Evolutionary conservation across 2,888 invertebrate genomes (phyloP), one percentile per base, ranked within the genome.

Genomic region (Tridacna crocea): DNA sequence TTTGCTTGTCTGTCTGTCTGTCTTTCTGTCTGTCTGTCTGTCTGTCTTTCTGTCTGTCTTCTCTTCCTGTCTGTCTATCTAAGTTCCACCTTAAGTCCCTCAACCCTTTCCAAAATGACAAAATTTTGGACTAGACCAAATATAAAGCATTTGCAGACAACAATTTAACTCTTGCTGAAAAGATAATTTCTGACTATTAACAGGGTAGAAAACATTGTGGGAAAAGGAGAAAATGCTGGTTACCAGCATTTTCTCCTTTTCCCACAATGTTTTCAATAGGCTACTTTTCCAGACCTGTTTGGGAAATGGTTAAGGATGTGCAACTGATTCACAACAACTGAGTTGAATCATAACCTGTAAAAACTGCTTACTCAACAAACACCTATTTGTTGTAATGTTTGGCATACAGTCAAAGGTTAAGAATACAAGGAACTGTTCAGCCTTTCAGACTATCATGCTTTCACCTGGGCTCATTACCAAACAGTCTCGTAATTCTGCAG

Each of bases 301-400:
- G n/a, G 51, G 51, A 51, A 51, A 51, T 11, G 51, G 51, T 51
- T 51, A 51, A 51, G 15, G 15, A 51, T 11, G 15, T 19, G 11
- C 10, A 55, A 19, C 55, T 55, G 55, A 55, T 55, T 55, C 55
- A 55, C 17, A 66, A n/a, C 66, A 66, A 46, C 12, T 3, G n/a
- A n/a, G 46, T 66, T 46, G n/a, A 36, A 36, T 66, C 66, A 66
- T n/a, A n/a, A 17, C 66, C 51, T 24, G 26, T 17, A 22, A 70
- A 70, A 70, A 51, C 17, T 70, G 70, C 70, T 70, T 70, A 70
- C n/a, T 70, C 70, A 70, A 51, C 70, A 70, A 17, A 70, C 48
- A 24, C 24, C 17, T 24, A 70, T 51, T 47, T 70, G 70, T 70
- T 48, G 70, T 48, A 22, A 24, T 46, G 47, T 51, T 47, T 70